A percentile compares a stretch with the other conserved stretches of the same genome.
phyloP scores from a whole-genome alignment of 2,888 invertebrate genomes.

The Asteroscopus sphinx region DNA sequence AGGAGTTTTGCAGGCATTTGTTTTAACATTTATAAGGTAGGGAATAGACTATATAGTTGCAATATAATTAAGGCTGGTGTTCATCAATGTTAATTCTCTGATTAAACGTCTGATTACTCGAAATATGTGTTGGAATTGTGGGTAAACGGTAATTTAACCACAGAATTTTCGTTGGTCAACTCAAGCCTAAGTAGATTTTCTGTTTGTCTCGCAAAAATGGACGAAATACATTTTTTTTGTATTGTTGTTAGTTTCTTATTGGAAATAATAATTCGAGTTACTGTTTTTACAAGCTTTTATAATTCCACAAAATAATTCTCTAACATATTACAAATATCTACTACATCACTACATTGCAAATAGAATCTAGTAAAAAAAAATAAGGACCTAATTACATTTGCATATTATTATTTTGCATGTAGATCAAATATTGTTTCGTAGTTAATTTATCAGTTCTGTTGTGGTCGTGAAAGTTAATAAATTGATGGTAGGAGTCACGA shows the following conservation, averaged over 20 bases:
- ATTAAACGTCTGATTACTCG: too few relatives aligned
- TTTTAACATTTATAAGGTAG: conserved; percentile 39
- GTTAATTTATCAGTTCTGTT: conserved; percentile 27
- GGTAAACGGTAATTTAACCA: too few relatives aligned
- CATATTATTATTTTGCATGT: too few relatives aligned
- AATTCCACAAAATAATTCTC: conserved; percentile 28
- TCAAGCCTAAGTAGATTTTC: conserved; percentile 34
- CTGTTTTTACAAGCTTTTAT: too few relatives aligned
- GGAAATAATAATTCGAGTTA: conserved; percentile 10
- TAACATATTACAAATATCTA: background rate
- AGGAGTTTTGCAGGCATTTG: conserved; percentile 15
- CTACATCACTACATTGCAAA: conserved; percentile 7
- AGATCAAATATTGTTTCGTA: conserved; percentile 19
- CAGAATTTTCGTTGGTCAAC: too few relatives aligned
- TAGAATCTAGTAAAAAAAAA: conserved; percentile 17
- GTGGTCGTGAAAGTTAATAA: conserved; percentile 62
- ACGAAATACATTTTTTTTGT: conserved; percentile 28
- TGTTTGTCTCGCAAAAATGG: conserved; percentile 13
- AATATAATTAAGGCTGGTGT: too few relatives aligned
- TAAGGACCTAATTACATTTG: conserved; percentile 16
- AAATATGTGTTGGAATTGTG: too few relatives aligned
- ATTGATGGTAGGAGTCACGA: conserved; percentile 45
- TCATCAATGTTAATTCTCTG: too few relatives aligned
- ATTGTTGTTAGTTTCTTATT: conserved; percentile 27
- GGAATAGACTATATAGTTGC: conserved; percentile 31